Conservation (phyloP, 2,113 vertebrate genomes). For the Notothenia rossii region DNA sequence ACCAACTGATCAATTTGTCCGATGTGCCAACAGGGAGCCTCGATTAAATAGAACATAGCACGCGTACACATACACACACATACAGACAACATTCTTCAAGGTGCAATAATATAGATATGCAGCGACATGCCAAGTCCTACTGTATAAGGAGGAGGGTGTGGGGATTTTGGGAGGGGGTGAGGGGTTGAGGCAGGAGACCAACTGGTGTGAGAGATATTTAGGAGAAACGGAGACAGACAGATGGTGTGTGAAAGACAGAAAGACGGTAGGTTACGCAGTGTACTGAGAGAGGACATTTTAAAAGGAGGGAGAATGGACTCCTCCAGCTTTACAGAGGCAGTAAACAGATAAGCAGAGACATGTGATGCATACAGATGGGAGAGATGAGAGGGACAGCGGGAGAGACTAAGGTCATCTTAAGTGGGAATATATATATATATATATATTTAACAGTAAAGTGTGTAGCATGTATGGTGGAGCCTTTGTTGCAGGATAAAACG, state of each 20-base stretch:
- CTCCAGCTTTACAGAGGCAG: slow-evolving; percentile 35
- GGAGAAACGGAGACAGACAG: slow-evolving; percentile 42
- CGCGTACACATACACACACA: slow-evolving; percentile 12
- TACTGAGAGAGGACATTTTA: slow-evolving; percentile 39
- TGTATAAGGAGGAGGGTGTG: background rate
- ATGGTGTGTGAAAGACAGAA: slow-evolving; percentile 47
- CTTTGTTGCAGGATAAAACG: background rate
- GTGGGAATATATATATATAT: slow-evolving; percentile 18
- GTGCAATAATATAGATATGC: slow-evolving; percentile 62
- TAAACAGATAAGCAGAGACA: slow-evolving; percentile 25
- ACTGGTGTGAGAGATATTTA: slow-evolving; percentile 40
- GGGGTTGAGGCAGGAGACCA: slow-evolving; percentile 8
- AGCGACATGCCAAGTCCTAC: slow-evolving; percentile 39
- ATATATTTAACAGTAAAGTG: background rate
- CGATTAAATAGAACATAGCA: slow-evolving; percentile 64
- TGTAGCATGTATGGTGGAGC: background rate
- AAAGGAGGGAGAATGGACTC: slow-evolving; percentile 32
- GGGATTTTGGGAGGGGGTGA: background rate
- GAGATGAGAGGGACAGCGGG: slow-evolving; percentile 4
- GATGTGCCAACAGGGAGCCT: slow-evolving; percentile 60
- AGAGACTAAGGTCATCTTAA: slow-evolving; percentile 41
- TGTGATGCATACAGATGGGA: slow-evolving; percentile 38
- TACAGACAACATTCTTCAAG: slow-evolving; percentile 38
- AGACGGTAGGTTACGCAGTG: slow-evolving; percentile 13
- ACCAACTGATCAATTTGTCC: slow-evolving; percentile 79